Conservation (phyloP, 2,888 invertebrate species). For the Agrochola circellaris region DNA sequence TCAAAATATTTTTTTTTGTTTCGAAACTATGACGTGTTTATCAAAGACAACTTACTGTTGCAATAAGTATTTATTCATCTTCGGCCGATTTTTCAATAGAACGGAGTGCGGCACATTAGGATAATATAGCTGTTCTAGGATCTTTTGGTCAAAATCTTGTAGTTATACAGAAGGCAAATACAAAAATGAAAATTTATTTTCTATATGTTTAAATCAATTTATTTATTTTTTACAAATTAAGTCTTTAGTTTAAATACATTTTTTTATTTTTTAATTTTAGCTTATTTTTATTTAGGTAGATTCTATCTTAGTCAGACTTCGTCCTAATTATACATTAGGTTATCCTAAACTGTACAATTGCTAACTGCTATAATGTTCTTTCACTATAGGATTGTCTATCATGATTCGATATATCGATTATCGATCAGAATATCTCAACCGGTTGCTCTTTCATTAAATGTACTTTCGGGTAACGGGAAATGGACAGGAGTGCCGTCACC, state of each 20-base stretch:
- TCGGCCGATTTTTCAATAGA: not conserved
- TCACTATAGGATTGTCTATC: slow-evolving; percentile 2
- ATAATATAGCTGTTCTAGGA: not conserved
- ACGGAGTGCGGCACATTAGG: not conserved
- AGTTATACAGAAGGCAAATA: not conserved
- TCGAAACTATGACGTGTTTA: not conserved
- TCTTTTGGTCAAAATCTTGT: not conserved
- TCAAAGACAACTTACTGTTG: not conserved
- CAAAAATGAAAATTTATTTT: not conserved
- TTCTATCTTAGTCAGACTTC: slow-evolving; percentile 30
- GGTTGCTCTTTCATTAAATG: slow-evolving; percentile 60
- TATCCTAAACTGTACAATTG: slow-evolving; percentile 15
- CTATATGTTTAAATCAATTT: not conserved
- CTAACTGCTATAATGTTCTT: slow-evolving; percentile 2
- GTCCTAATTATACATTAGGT: slow-evolving; percentile 4
- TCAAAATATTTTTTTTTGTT: slow-evolving; percentile 1
- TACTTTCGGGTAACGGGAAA: slow-evolving; percentile 72
- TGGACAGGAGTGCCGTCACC: slow-evolving; percentile 86
- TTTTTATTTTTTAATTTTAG: not conserved
- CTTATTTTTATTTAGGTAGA: slow-evolving; percentile 3
- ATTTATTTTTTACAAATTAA: slow-evolving; percentile 14
- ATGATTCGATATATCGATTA: not conserved
- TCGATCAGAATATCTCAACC: slow-evolving; percentile 54
- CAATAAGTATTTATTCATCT: slow-evolving; percentile 25
- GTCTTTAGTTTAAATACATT: not conserved